Percentiles rank a stretch among this genome's conserved stretches.
Evolutionary conservation across 2,113 vertebrate species (phyloP).

Genomic region (Myrmophylax atrothorax): DNA sequence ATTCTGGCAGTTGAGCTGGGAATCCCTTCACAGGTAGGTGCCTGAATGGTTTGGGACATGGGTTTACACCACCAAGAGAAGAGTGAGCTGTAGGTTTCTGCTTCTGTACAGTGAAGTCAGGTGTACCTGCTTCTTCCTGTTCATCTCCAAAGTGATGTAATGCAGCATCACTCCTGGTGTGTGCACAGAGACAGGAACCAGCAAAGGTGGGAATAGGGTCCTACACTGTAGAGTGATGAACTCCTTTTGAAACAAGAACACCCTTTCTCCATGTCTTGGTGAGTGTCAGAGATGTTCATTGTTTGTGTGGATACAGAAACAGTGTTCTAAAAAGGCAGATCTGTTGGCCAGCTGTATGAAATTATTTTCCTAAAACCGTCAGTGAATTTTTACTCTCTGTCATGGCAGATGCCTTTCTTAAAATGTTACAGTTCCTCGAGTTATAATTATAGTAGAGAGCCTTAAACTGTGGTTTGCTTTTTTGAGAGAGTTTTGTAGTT

Average conservation of each 20-base stretch:
- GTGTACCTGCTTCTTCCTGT: not conserved
- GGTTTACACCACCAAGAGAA: not conserved
- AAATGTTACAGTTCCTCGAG: not conserved
- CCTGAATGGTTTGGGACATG: not conserved
- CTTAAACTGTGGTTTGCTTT: not conserved
- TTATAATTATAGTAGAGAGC: not conserved
- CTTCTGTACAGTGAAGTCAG: not conserved
- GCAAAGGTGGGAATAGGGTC: not conserved
- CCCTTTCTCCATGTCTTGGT: not conserved
- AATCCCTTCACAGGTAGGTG: not conserved
- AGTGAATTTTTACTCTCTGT: not conserved
- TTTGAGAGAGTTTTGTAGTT: not conserved
- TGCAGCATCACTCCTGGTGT: not conserved
- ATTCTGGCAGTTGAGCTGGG: not conserved
- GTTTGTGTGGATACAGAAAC: not conserved
- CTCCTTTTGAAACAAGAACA: not conserved
- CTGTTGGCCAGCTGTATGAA: not conserved
- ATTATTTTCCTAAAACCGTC: not conserved
- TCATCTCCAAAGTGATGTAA: not conserved
- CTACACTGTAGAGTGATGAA: not conserved
- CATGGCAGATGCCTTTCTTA: not conserved
- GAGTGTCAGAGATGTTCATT: not conserved
- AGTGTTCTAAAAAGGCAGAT: not conserved
- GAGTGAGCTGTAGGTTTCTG: not conserved
- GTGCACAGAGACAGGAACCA: not conserved